Evolutionary conservation across 2,797 vertebrate genomes (phyloP), one percentile per base, ranked within the genome.

Genomic region (Fistularia commersonii): DNA sequence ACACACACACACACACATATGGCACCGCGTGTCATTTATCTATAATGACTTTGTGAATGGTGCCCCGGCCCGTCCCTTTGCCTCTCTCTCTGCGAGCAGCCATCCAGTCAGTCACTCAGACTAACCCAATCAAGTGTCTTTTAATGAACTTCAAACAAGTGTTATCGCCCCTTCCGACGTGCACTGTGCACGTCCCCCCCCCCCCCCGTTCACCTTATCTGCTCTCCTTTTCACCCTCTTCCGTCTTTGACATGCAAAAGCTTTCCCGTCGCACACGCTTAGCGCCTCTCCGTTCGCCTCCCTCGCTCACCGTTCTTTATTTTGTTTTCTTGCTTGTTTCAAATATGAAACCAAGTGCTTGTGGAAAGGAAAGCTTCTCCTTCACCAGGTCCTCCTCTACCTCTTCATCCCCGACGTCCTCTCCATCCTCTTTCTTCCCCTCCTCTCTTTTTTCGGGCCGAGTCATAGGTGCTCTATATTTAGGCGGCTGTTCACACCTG

Each of bases 31-130:
- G 91, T 92, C 92, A 94, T 90, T 94, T 94, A 95, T 94, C 92
- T 93, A 91, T 93, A 95, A 95, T 95, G 92, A 94, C 93, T 93
- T 95, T 90, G 80, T 80, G 84, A 89, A 87, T 86, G 83, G 74
- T 85, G 77, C 87, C 81, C 80, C 73, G 80, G 88, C 82, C 82
- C 83, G 85, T 83, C 84, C 85, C 31, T 90, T 91, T 90, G n/a
- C 84, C 88, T 87, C 91, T 90, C 56, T 54, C 70, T 66, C 72
- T 14, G 58, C 68, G 47, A 47, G 9, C 64, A 68, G 61, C 79
- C 72, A 74, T 66, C 86, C 82, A 92, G 87, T 81, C 82, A 82
- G 77, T 90, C 89, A 90, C 88, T 89, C 86, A 90, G 81, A 76
- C 82, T 82, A 87, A 84, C 50, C 68, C 90, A 91, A 91, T 92